These are phyloP conservation scores for Cydia splendana DNA, from an alignment of 1,140 invertebrate species.

Conservation along the genomic window DNA sequence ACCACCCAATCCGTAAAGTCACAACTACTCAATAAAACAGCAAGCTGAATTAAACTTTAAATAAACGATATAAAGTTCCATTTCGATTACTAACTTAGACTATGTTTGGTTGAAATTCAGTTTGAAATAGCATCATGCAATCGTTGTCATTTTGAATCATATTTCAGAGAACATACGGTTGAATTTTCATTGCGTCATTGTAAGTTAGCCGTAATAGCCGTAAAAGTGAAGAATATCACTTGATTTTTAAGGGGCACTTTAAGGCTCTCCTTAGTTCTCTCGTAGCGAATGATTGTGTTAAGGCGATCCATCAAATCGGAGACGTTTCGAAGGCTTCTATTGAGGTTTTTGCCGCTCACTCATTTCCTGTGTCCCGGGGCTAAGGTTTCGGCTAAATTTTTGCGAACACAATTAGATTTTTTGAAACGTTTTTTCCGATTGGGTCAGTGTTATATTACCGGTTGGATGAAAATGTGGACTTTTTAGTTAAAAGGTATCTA, in stretches of 20 bases:
- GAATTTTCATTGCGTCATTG: constrained; percentile 24
- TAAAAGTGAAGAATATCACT: constrained; percentile 73
- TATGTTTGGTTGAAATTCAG: constrained; percentile 1
- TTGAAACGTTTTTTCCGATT: constrained; percentile 60
- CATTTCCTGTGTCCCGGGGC: constrained; percentile 71
- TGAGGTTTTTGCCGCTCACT: constrained; percentile 62
- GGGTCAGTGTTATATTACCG: constrained; percentile 71
- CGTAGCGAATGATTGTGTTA: constrained; percentile 71
- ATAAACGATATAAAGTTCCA: neutral
- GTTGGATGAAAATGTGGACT: constrained; percentile 46
- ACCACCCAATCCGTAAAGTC: neutral
- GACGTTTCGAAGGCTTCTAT: constrained; percentile 66
- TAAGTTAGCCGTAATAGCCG: constrained; percentile 42
- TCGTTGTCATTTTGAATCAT: constrained; percentile 33
- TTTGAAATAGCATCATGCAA: constrained; percentile 3
- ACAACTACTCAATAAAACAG: neutral
- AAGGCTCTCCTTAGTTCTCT: constrained; percentile 56
- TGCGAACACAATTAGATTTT: constrained; percentile 70
- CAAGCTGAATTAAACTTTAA: neutral
- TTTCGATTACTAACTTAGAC: neutral
- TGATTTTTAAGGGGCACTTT: constrained; percentile 74
- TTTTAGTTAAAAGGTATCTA: constrained; percentile 48
- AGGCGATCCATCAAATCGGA: constrained; percentile 71
- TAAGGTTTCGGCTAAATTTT: constrained; percentile 60
- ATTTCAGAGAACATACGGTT: neutral